Percentiles rank a stretch among this genome's conserved stretches.
Evolutionary conservation across 1,140 invertebrate species (phyloP).

Genomic region (Calephelis nemesis): DNA sequence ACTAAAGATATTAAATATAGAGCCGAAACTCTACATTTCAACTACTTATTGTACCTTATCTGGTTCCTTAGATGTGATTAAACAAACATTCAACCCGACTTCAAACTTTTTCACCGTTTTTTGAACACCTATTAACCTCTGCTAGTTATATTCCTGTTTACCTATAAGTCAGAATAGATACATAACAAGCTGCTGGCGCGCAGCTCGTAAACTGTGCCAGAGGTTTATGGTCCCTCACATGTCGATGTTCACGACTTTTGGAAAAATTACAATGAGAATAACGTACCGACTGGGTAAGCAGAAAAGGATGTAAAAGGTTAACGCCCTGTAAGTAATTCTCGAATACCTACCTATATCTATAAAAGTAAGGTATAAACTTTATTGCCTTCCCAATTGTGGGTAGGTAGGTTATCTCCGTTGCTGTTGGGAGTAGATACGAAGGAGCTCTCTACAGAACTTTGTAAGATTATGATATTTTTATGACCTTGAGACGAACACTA

Average conservation of each 20-base stretch:
- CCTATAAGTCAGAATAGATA: not conserved
- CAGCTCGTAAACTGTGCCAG: slow-evolving; percentile 26
- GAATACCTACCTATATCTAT: not conserved
- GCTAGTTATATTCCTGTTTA: not conserved
- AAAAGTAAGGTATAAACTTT: not conserved
- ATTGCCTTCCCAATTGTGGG: not conserved
- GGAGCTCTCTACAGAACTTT: too few relatives aligned
- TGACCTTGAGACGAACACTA: too few relatives aligned
- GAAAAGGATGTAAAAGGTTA: slow-evolving; percentile 29
- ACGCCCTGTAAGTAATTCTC: slow-evolving; percentile 15
- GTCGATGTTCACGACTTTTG: slow-evolving; percentile 28
- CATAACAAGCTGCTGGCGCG: slow-evolving; percentile 2
- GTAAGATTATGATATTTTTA: too few relatives aligned
- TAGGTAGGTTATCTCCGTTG: too few relatives aligned
- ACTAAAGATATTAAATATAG: too few relatives aligned
- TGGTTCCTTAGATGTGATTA: too few relatives aligned
- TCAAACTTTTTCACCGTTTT: too few relatives aligned
- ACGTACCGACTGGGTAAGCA: slow-evolving; percentile 25
- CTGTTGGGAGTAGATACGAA: too few relatives aligned
- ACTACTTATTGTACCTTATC: too few relatives aligned
- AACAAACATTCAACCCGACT: too few relatives aligned
- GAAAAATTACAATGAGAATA: slow-evolving; percentile 22
- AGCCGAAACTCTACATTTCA: too few relatives aligned
- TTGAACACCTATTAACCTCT: not conserved
- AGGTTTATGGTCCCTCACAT: slow-evolving; percentile 22